Percentiles rank a stretch among this genome's conserved stretches.
These are phyloP conservation scores for Cinclus mexicanus DNA, from an alignment of 2,113 vertebrate genomes.

Conservation along the genomic window DNA sequence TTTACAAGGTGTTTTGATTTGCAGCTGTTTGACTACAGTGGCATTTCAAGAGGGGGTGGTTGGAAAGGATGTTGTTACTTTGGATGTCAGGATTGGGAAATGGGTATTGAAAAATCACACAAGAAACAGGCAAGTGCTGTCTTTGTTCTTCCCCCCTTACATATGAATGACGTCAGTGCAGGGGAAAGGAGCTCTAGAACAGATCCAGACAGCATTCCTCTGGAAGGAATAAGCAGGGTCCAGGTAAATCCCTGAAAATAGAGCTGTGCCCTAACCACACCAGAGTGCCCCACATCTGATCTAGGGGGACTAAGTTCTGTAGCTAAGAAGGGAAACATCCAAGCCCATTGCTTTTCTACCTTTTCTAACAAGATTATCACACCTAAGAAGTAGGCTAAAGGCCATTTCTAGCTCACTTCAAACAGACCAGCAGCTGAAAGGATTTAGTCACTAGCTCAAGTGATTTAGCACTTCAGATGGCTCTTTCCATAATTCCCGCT, in stretches of 20 bases:
- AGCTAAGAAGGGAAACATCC: background rate
- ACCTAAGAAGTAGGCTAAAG: conserved; percentile 6
- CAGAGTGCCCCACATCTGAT: background rate
- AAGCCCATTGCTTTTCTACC: background rate
- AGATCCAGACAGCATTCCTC: background rate
- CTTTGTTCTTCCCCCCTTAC: conserved; percentile 37
- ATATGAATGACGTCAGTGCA: background rate
- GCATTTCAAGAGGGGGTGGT: conserved; percentile 53
- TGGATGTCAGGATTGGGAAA: conserved; percentile 54
- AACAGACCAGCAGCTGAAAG: conserved; percentile 45
- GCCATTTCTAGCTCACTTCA: conserved; percentile 10
- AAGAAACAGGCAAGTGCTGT: background rate
- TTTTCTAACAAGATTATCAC: background rate
- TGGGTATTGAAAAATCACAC: conserved; percentile 48
- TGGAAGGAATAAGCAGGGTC: background rate
- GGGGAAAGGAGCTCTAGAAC: conserved; percentile 9
- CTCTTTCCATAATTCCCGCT: background rate
- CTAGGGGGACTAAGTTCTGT: background rate
- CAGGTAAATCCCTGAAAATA: background rate
- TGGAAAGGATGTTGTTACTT: conserved; percentile 65
- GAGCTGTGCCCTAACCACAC: background rate
- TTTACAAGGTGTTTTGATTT: conserved; percentile 70
- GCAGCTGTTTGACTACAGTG: conserved; percentile 63
- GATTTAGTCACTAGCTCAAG: conserved; percentile 40
- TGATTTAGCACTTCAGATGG: conserved; percentile 32